phyloP scores from a whole-genome alignment of 2,888 invertebrate species.

The Cryptops parisi region DNA sequence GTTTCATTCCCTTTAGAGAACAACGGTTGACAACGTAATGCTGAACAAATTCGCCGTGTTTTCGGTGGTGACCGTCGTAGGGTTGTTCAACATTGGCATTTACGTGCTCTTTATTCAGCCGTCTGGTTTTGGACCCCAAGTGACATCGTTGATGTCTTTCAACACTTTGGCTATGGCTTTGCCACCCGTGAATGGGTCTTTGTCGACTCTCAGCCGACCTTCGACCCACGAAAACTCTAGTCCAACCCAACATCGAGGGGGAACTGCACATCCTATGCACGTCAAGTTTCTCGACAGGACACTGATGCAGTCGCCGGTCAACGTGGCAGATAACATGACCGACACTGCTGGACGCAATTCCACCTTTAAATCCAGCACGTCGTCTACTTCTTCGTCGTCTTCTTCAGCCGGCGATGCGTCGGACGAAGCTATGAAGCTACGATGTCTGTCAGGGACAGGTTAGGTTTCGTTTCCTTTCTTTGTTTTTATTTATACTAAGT shows the following conservation, averaged over 20 bases:
- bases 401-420: no score
- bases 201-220: background rate
- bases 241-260: background rate
- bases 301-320: background rate
- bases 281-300: background rate
- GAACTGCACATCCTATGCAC: background rate
- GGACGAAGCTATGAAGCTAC: no score
- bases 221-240: background rate
- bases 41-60: constrained; percentile 17
- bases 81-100: constrained; percentile 38
- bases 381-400: no score
- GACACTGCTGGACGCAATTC: background rate
- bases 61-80: constrained; percentile 28
- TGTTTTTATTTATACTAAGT: no score
- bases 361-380: background rate
- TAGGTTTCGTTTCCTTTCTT: no score
- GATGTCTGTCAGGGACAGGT: no score
- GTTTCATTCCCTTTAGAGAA: no score
- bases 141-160: background rate
- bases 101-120: constrained; percentile 25
- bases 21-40: no score
- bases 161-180: background rate
- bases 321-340: background rate
- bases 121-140: background rate
- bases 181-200: background rate